Conservation (phyloP, 1,140 invertebrate species). For the Sinonovacula constricta region DNA sequence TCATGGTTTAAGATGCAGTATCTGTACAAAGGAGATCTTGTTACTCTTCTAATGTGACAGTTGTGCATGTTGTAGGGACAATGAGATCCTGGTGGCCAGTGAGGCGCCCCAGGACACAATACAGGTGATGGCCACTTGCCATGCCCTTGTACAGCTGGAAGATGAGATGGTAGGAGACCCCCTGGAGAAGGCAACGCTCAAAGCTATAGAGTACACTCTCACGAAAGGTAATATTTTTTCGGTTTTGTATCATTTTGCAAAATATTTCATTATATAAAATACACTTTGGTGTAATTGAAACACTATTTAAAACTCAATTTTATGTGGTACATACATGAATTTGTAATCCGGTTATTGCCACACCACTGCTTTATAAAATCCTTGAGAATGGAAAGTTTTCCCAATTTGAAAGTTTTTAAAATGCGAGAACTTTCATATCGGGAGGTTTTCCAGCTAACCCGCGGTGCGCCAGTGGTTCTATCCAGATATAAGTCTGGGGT, state of each 20-base stretch:
- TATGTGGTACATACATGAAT: not conserved
- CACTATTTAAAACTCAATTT: too few relatives aligned
- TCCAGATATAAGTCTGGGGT: too few relatives aligned
- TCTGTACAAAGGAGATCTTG: too few relatives aligned
- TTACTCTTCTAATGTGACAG: too few relatives aligned
- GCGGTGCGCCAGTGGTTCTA: too few relatives aligned
- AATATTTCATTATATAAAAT: not conserved
- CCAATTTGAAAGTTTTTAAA: too few relatives aligned
- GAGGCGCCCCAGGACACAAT: slow-evolving; percentile 88
- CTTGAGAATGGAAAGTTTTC: too few relatives aligned
- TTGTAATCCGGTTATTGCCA: not conserved
- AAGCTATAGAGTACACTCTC: slow-evolving; percentile 96
- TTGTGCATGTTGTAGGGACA: slow-evolving; percentile 59
- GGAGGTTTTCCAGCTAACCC: too few relatives aligned
- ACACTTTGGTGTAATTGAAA: too few relatives aligned
- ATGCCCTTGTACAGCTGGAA: slow-evolving; percentile 94
- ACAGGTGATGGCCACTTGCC: slow-evolving; percentile 97
- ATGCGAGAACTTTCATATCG: too few relatives aligned
- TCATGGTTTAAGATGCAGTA: too few relatives aligned
- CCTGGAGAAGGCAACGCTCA: slow-evolving; percentile 97
- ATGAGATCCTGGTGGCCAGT: slow-evolving; percentile 84
- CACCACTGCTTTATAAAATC: too few relatives aligned
- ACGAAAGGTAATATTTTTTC: slow-evolving; percentile 86
- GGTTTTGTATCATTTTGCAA: not conserved
- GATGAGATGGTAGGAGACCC: slow-evolving; percentile 88